phyloP scores from a whole-genome alignment of 2,888 invertebrate genomes.

The Polyommatus iphigenia region DNA sequence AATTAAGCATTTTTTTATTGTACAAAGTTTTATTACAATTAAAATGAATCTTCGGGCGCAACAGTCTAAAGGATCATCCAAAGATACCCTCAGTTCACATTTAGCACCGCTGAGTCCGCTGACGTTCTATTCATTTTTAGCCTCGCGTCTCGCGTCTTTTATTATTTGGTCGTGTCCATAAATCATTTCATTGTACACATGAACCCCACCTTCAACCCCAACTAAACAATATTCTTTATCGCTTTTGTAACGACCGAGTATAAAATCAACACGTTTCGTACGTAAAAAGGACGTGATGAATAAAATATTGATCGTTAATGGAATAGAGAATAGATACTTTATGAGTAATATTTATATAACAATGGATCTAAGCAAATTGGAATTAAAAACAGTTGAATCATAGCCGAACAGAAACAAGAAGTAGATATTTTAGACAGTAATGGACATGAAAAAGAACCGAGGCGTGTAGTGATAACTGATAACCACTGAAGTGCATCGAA shows the following conservation, averaged over 20 bases:
- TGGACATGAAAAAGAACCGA: background rate
- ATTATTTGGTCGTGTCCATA: slow-evolving; percentile 56
- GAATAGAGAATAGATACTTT: slow-evolving; percentile 1
- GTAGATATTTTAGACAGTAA: background rate
- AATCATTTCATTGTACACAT: slow-evolving; percentile 67
- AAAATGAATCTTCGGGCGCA: background rate
- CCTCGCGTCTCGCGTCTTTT: slow-evolving; percentile 24
- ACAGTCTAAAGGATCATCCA: background rate
- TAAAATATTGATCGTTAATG: slow-evolving; percentile 13
- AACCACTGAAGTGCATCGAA: slow-evolving; percentile 19
- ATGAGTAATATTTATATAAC: slow-evolving; percentile 8
- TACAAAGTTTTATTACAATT: too few species aligned
- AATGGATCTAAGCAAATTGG: background rate
- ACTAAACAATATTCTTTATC: slow-evolving; percentile 50
- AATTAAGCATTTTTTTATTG: background rate
- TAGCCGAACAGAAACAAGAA: background rate
- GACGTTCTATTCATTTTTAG: slow-evolving; percentile 18
- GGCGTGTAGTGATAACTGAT: slow-evolving; percentile 9
- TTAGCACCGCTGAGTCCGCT: slow-evolving; percentile 6
- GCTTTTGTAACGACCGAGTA: slow-evolving; percentile 34
- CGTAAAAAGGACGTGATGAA: slow-evolving; percentile 6
- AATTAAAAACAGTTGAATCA: background rate
- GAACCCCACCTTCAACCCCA: slow-evolving; percentile 57
- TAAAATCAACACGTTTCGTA: slow-evolving; percentile 34
- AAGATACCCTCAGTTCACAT: background rate